Evolutionary conservation across 2,888 invertebrate genomes (phyloP).

Genomic region (Mesorhabditis spiculigera): DNA sequence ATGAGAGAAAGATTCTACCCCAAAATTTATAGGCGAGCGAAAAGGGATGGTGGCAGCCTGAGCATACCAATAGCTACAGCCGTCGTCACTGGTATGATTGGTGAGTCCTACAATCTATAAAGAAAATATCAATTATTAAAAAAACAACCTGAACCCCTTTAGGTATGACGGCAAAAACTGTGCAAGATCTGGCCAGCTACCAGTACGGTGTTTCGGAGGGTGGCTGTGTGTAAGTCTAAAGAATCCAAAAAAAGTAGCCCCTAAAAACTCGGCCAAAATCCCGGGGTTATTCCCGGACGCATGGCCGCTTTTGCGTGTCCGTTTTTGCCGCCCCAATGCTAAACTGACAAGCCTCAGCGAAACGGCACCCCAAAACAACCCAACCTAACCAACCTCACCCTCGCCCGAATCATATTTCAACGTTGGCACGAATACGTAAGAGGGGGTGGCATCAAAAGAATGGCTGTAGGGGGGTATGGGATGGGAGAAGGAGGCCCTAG

Average conservation of each 20-base stretch:
- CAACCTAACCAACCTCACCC: too few species aligned
- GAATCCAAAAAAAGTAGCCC: not conserved
- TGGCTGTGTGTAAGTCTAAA: conserved; percentile 25
- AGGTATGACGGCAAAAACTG: conserved; percentile 51
- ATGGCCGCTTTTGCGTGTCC: too few species aligned
- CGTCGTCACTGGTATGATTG: conserved; percentile 53
- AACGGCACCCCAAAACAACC: too few species aligned
- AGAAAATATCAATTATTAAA: not conserved
- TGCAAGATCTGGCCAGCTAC: conserved; percentile 44
- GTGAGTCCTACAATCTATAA: conserved; percentile 20
- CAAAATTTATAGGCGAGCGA: conserved; percentile 20
- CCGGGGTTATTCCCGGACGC: too few species aligned
- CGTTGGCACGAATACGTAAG: too few species aligned
- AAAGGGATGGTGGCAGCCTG: conserved; percentile 42
- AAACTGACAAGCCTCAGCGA: too few species aligned
- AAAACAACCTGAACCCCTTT: conserved; percentile 12
- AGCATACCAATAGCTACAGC: conserved; percentile 48
- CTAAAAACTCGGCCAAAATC: too few species aligned
- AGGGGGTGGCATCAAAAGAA: too few species aligned
- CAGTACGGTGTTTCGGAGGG: conserved; percentile 36
- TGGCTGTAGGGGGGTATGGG: too few species aligned
- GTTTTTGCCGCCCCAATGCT: too few species aligned
- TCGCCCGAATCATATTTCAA: too few species aligned
- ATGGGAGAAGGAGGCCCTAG: too few species aligned
- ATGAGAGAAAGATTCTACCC: conserved; percentile 17